A percentile compares a stretch with the other conserved stretches of the same genome.
Evolutionary conservation across 2,797 vertebrate species (phyloP).

Genomic region (Coregonus sp.): DNA sequence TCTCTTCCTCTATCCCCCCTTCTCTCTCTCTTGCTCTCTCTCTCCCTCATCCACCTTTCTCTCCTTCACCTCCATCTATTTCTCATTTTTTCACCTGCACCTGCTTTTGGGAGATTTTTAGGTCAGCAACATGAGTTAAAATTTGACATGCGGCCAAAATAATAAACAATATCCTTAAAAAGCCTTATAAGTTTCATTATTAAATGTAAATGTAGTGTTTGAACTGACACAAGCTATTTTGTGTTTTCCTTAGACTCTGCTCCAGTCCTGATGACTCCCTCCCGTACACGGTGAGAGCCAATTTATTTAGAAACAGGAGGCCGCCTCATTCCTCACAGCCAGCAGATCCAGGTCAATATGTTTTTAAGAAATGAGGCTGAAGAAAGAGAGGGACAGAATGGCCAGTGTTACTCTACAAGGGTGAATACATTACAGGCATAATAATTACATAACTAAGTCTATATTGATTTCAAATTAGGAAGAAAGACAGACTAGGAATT

Average conservation of each 20-base stretch:
- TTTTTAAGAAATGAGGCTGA: conserved; percentile 65
- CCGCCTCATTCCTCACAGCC: conserved; percentile 59
- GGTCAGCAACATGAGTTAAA: conserved; percentile 29
- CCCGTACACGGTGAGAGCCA: conserved; percentile 46
- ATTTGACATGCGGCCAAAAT: conserved; percentile 17
- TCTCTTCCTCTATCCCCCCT: too few relatives aligned
- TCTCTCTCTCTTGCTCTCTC: too few relatives aligned
- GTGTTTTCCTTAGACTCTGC: conserved; percentile 33
- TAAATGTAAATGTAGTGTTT: conserved; percentile 26
- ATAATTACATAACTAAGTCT: background rate
- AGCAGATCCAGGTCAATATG: conserved; percentile 68
- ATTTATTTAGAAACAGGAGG: conserved; percentile 52
- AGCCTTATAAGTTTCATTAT: conserved; percentile 17
- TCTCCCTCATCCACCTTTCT: background rate
- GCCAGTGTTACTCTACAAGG: conserved; percentile 20
- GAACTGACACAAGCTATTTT: conserved; percentile 54
- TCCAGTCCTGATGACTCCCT: conserved; percentile 50
- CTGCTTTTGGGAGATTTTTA: conserved; percentile 10
- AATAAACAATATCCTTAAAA: conserved; percentile 25
- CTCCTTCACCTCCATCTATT: background rate
- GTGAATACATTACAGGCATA: conserved; percentile 34
- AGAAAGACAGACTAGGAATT: background rate
- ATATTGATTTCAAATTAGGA: background rate
- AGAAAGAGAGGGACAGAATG: background rate
- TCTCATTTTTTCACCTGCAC: background rate